Evolutionary conservation across 2,888 invertebrate species (phyloP), one percentile per base, ranked within the genome.

Genomic region (Argyresthia goedartella): DNA sequence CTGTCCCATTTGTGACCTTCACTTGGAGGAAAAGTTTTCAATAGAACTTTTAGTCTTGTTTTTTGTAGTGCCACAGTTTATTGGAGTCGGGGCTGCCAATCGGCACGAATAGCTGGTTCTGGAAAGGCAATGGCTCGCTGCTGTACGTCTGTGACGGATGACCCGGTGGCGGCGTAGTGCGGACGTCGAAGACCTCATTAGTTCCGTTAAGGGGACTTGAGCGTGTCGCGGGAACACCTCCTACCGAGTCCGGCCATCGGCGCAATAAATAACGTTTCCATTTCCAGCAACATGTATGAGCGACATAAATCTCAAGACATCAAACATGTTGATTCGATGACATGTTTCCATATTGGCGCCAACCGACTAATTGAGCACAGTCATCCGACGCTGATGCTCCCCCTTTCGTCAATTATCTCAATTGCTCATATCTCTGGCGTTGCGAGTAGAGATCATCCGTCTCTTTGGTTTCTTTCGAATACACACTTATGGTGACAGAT

Each of bases 141-240:
- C 56, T 57, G 25, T 25, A 6, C 25, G 35, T 10, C 50, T 25
- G 42, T 13, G n/a, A 41, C 42, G 41, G 13, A 50, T 50, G 42
- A 42, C 50, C 50, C 50, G 50, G 50, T 50, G 25, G 33, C 47
- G 34, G 25, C 25, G 25, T 25, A 11, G 47, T 15, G 41, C 50
- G 50, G 50, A 51, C 44, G 35, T 51, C 34, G 34, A 6, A 51
- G 63, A 59, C 64, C 68, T 69, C 68, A 67, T 73, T 72, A 68
- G 71, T 73, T 74, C 73, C 71, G 73, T 71, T 71, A 72, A 68
- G 60, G 65, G 66, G 64, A 61, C 63, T 56, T 66, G 67, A 72
- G 66, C 71, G 68, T 66, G 70, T 70, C 72, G 67, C 44, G 34
- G 35, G 34, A 44, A n/a, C 50, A 25, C 33, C 50, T 43, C 41